Evolutionary conservation across 1,140 invertebrate species (phyloP).

Genomic region (Lordiphosa stackelbergi): DNA sequence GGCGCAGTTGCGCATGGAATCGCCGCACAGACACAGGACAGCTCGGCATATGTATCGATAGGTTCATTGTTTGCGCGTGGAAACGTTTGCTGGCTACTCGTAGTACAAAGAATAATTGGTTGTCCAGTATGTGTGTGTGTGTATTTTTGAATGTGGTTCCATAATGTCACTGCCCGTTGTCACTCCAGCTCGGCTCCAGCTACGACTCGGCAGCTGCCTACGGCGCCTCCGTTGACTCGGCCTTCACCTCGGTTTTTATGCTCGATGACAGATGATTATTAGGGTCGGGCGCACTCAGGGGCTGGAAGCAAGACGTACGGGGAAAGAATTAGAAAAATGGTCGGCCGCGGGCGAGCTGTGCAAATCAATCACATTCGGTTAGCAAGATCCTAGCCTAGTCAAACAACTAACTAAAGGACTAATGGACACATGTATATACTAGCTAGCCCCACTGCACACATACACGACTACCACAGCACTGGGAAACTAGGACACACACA

Average conservation of each 20-base stretch:
- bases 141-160: slow-evolving; percentile 19
- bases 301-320: slow-evolving; percentile 61
- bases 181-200: slow-evolving; percentile 38
- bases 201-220: slow-evolving; percentile 34
- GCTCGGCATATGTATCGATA: slow-evolving; percentile 22
- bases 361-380: slow-evolving; percentile 7
- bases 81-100: slow-evolving; percentile 17
- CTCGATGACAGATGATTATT: slow-evolving; percentile 76
- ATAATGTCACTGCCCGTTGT: slow-evolving; percentile 54
- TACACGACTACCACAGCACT: slow-evolving; percentile 43
- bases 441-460: slow-evolving; percentile 25
- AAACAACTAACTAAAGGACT: slow-evolving; percentile 33
- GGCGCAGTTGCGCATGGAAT: slow-evolving; percentile 51
- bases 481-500: slow-evolving; percentile 28
- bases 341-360: background rate
- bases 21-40: slow-evolving; percentile 41
- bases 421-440: slow-evolving; percentile 39
- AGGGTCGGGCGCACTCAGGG: slow-evolving; percentile 77
- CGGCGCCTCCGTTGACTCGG: slow-evolving; percentile 76
- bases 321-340: slow-evolving; percentile 31
- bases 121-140: slow-evolving; percentile 12
- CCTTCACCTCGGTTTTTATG: slow-evolving; percentile 66
- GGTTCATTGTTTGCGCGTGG: slow-evolving; percentile 11
- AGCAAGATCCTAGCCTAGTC: slow-evolving; percentile 54
- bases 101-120: slow-evolving; percentile 20